phyloP scores from a whole-genome alignment of 2,797 vertebrate species.

The Gadopsis bispinosus region DNA sequence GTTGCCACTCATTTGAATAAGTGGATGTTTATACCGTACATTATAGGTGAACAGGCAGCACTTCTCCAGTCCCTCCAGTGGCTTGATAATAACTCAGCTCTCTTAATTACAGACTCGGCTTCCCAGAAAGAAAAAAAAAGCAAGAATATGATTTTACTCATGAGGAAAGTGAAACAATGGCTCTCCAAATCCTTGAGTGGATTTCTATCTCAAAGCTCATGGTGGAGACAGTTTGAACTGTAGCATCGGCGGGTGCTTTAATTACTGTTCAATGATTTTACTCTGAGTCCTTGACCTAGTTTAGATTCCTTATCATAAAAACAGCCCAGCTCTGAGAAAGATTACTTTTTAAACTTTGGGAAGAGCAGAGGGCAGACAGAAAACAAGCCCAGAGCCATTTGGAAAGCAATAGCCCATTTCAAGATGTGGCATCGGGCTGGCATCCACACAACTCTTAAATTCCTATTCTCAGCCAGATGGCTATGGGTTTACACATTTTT shows the following conservation, averaged over 20 bases:
- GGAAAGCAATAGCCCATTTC: conserved; percentile 90
- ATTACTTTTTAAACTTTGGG: conserved; percentile 84
- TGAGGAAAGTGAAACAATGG: conserved; percentile 82
- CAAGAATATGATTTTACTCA: conserved; percentile 81
- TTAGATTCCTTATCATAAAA: conserved; percentile 83
- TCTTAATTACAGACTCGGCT: conserved; percentile 82
- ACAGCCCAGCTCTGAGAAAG: conserved; percentile 78
- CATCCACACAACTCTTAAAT: conserved; percentile 84
- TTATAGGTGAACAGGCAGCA: conserved; percentile 62
- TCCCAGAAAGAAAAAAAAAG: conserved; percentile 68
- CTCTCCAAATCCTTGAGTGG: conserved; percentile 82
- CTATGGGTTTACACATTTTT: conserved; percentile 89
- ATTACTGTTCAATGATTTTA: conserved; percentile 84
- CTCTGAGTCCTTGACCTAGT: conserved; percentile 86
- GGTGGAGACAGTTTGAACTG: conserved; percentile 75
- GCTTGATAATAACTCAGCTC: conserved; percentile 75
- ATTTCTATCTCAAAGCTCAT: conserved; percentile 82
- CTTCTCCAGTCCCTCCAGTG: conserved; percentile 51
- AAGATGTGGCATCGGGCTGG: conserved; percentile 89
- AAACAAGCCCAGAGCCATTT: conserved; percentile 84
- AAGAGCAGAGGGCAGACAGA: conserved; percentile 75
- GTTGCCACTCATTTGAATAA: conserved; percentile 13
- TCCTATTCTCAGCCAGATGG: conserved; percentile 90
- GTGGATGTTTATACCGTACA: conserved; percentile 25
- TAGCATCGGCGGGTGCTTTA: conserved; percentile 76